Evolutionary conservation across 2,888 invertebrate genomes (phyloP), one percentile per base, ranked within the genome.

Genomic region (Mythimna pallens): DNA sequence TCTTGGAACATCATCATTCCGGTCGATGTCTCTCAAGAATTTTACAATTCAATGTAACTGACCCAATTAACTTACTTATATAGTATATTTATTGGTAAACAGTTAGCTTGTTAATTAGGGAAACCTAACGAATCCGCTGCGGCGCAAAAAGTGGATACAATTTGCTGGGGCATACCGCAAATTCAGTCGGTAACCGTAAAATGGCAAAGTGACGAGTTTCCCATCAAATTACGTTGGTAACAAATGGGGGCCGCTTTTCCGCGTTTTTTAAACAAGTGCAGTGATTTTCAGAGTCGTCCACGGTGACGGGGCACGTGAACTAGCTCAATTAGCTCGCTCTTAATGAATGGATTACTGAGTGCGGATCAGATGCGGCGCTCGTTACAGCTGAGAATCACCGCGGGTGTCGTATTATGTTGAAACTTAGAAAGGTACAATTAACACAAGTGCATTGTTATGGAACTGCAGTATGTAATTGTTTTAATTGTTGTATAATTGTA

Each of bases 321-420:
- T 85, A 85, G 86, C 88, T 90, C 89, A 93, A 93, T 93, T 93
- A 94, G 87, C 84, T 82, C 76, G 78, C 73, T 84, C 86, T 86
- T 92, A 92, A 93, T 92, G 89, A 93, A 90, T 91, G 89, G 85
- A 90, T 91, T 90, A 88, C 82, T 78, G 82, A 83, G 80, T 73
- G 61, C 71, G 73, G 76, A 79, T 82, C 66, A 72, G 74, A 73
- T 71, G 83, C 82, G 36, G 68, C 63, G 69, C 76, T 83, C 70
- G 76, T 83, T 78, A 81, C 52, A 72, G 68, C 69, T 81, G 75
- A 77, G 84, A 81, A 83, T 70, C 80, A 73, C 83, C 76, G 81
- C 85, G 74, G 81, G 82, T 81, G 81, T 80, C 81, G 80, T 78
- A 78, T 81, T 78, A 81, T 79, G 72, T 81, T 78, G 73, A 40